These are phyloP conservation scores for Nephrotoma guestfalica DNA, from an alignment of 2,888 invertebrate genomes.

Conservation along the genomic window DNA sequence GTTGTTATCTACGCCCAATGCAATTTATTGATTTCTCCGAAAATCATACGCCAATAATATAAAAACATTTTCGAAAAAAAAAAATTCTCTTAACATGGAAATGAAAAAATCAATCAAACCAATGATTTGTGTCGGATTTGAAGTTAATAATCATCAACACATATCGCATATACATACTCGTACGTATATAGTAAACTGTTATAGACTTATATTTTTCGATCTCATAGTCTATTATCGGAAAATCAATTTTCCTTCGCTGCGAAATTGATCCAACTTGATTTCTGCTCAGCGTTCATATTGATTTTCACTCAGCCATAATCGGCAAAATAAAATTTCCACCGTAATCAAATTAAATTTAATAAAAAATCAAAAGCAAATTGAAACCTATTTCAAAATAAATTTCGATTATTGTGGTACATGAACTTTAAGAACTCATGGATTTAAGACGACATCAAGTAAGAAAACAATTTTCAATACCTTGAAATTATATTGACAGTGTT, in stretches of 20 bases:
- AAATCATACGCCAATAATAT: neutral
- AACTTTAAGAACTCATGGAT: neutral
- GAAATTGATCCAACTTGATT: neutral
- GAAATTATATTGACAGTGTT: neutral
- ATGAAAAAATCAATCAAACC: neutral
- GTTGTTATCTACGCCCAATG: neutral
- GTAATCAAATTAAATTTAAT: neutral
- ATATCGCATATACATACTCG: neutral
- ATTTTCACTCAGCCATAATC: neutral
- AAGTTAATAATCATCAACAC: neutral
- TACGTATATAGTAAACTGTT: neutral
- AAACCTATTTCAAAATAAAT: neutral
- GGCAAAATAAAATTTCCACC: neutral
- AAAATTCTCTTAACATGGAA: neutral
- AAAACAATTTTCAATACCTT: neutral
- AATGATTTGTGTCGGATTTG: neutral
- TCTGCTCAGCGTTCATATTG: neutral
- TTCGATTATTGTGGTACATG: neutral
- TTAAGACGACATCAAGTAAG: neutral
- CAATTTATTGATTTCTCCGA: neutral
- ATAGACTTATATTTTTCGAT: neutral
- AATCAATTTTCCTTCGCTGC: neutral
- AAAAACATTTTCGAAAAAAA: neutral
- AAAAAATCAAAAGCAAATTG: neutral
- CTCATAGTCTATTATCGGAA: neutral